Conservation (phyloP, 1,140 invertebrate species). For the Diorhabda elongata region DNA sequence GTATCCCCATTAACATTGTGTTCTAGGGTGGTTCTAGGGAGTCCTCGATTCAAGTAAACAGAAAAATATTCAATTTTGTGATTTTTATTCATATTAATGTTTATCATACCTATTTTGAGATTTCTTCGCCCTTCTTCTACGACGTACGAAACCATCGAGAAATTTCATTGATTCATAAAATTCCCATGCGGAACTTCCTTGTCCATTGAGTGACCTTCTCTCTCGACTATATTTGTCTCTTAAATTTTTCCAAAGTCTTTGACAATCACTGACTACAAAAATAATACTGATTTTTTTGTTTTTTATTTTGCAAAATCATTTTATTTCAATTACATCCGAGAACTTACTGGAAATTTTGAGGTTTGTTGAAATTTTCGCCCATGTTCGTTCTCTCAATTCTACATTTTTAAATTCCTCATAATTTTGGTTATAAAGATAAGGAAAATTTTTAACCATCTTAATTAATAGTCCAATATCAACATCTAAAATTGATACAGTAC, state of each 20-base stretch:
- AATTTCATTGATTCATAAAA: constrained; percentile 13
- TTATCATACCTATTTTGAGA: neutral
- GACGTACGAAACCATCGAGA: neutral
- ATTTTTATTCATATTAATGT: too few species aligned
- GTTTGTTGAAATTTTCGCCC: neutral
- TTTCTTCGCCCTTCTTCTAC: neutral
- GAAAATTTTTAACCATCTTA: constrained; percentile 7
- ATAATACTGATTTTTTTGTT: neutral
- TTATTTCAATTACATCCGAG: neutral
- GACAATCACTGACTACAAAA: constrained; percentile 9
- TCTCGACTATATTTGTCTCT: constrained; percentile 8
- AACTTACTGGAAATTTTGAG: constrained; percentile 5
- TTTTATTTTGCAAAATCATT: neutral
- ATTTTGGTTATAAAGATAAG: neutral
- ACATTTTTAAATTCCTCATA: constrained; percentile 7
- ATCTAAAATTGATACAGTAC: constrained; percentile 4
- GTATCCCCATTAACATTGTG: too few species aligned
- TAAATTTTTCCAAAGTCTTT: constrained; percentile 12
- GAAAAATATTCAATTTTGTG: too few species aligned
- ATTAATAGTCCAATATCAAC: constrained; percentile 8
- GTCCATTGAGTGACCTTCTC: neutral
- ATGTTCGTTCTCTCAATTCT: neutral
- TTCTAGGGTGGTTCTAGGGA: too few species aligned
- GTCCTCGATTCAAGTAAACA: too few species aligned
- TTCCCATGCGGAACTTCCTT: neutral